These are phyloP conservation scores for Sorex fumeus DNA, from an alignment of 2,113 vertebrate genomes.

Conservation along the genomic window DNA sequence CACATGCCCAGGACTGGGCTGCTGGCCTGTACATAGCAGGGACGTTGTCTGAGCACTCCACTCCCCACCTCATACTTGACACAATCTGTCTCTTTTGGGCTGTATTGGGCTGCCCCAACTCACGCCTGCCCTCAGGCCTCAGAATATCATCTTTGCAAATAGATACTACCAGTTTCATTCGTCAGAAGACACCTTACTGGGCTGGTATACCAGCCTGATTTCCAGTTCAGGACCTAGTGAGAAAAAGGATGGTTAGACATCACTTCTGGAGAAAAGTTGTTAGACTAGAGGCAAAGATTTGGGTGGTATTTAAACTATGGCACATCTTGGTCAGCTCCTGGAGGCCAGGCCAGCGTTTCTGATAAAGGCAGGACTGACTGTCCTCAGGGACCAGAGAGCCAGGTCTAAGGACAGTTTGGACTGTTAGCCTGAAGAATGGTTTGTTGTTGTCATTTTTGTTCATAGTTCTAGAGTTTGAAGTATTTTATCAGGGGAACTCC, in stretches of 20 bases:
- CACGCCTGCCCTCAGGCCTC: no score
- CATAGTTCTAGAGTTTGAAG: not conserved
- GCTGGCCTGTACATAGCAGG: not conserved
- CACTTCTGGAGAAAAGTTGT: not conserved
- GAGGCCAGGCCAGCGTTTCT: fast-evolving
- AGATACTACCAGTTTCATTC: no score
- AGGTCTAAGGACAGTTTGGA: not conserved
- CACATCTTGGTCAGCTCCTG: fast-evolving
- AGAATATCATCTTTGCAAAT: no score
- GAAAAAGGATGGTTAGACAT: not conserved
- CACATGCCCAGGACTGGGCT: not conserved
- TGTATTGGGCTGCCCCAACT: no score
- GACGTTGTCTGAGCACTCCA: no score
- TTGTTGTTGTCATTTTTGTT: no score
- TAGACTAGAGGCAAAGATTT: not conserved
- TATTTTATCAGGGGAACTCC: not conserved
- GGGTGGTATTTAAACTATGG: fast-evolving
- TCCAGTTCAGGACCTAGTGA: no score
- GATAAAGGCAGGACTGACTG: not conserved
- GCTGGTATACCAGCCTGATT: no score
- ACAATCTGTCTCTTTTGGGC: no score
- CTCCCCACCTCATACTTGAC: no score
- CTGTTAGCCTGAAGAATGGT: not conserved
- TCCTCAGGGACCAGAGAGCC: no score
- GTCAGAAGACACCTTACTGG: no score